These are phyloP conservation scores for Drosophila flavopinicola DNA, from an alignment of 2,888 invertebrate species.

Conservation along the genomic window DNA sequence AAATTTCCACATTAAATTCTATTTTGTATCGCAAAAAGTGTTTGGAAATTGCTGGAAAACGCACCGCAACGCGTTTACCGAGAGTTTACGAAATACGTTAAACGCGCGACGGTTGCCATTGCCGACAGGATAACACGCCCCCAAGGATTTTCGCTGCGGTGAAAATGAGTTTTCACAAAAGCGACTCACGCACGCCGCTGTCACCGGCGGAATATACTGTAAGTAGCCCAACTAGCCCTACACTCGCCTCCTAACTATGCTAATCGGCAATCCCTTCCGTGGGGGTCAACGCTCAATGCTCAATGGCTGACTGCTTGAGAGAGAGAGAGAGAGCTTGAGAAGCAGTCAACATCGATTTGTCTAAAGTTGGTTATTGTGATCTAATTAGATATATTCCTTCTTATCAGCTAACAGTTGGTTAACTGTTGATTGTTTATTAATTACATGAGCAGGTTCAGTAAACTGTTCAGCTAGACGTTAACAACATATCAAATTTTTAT, in stretches of 20 bases:
- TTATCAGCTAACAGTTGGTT: background rate
- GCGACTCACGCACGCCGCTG: slow-evolving; percentile 84
- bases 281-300: slow-evolving; percentile 6
- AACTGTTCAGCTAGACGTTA: too few relatives aligned
- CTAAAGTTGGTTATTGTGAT: background rate
- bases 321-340: background rate
- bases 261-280: slow-evolving; percentile 11
- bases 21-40: slow-evolving; percentile 73
- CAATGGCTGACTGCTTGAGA: slow-evolving; percentile 3
- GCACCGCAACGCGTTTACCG: slow-evolving; percentile 47
- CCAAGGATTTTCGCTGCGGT: slow-evolving; percentile 38
- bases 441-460: too few relatives aligned
- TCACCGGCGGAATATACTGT: slow-evolving; percentile 83
- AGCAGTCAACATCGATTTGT: slow-evolving; percentile 32
- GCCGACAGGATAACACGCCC: slow-evolving; percentile 52
- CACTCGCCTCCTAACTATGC: slow-evolving; percentile 4
- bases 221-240: slow-evolving; percentile 64
- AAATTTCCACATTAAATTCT: slow-evolving; percentile 69
- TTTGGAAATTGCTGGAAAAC: slow-evolving; percentile 77
- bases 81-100: slow-evolving; percentile 47
- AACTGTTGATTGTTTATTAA: too few relatives aligned
- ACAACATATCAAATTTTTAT: too few relatives aligned
- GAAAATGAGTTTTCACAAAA: slow-evolving; percentile 84
- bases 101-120: slow-evolving; percentile 53
- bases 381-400: slow-evolving; percentile 2